Percentiles rank a stretch among this genome's conserved stretches.
phyloP scores from a whole-genome alignment of 1,140 invertebrate species.

The Lanistes nyassanus region DNA sequence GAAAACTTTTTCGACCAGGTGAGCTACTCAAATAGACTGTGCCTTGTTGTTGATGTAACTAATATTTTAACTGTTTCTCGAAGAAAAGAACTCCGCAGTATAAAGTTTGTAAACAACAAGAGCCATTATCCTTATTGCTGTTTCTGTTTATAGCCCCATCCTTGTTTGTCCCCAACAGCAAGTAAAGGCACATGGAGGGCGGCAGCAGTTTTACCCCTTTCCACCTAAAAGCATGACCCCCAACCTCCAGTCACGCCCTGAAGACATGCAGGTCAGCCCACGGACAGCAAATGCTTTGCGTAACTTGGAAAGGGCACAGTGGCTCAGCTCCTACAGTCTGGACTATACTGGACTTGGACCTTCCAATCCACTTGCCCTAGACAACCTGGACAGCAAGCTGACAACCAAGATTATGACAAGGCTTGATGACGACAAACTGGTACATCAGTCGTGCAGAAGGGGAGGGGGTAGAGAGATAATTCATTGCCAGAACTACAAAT shows the following conservation, averaged over 20 bases:
- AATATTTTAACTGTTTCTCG: too few species aligned
- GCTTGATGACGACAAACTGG: slow-evolving; percentile 53
- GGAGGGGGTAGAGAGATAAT: too few species aligned
- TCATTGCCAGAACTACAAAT: too few species aligned
- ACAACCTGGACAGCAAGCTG: slow-evolving; percentile 60
- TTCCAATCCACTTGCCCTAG: slow-evolving; percentile 54
- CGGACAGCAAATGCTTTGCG: slow-evolving; percentile 55
- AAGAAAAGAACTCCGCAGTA: too few species aligned
- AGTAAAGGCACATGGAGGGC: slow-evolving; percentile 49
- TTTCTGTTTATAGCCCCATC: not conserved
- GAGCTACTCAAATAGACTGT: too few species aligned
- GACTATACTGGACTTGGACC: slow-evolving; percentile 61
- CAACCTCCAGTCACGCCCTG: slow-evolving; percentile 51
- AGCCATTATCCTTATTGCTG: not conserved
- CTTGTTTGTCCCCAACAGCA: slow-evolving; percentile 35
- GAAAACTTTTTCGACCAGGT: slow-evolving; percentile 59
- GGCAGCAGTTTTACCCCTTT: slow-evolving; percentile 58
- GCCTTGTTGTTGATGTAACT: too few species aligned
- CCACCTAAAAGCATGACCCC: slow-evolving; percentile 57
- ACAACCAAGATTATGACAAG: slow-evolving; percentile 41
- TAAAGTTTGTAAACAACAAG: not conserved
- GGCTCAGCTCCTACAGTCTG: slow-evolving; percentile 56
- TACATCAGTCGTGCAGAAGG: slow-evolving; percentile 35
- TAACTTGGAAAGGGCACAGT: slow-evolving; percentile 63
- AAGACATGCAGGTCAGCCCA: slow-evolving; percentile 39